Evolutionary conservation across 2,888 invertebrate genomes (phyloP), one percentile per base, ranked within the genome.

Genomic region (Drosophila meridionalis): DNA sequence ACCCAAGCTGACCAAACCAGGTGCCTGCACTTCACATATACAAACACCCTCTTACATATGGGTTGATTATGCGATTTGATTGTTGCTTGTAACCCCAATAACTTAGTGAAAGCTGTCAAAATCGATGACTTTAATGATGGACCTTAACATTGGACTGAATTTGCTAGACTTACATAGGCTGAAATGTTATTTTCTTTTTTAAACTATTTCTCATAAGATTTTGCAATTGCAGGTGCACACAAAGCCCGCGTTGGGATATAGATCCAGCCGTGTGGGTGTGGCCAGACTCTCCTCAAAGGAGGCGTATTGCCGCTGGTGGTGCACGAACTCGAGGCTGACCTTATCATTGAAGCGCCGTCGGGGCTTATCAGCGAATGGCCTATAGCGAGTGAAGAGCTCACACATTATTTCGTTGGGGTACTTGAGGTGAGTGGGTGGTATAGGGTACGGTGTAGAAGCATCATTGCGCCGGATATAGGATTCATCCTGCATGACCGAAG

Each of bases 401-500:
- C 82, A 80, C 26, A 93, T 77, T 55, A 92, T 80, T 14, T 85
- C 76, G 66, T 91, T 89, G 0, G 93, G 92, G 36, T 91, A 78
- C n/a, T 74, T 74, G 0, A 93, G 77, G 26, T 75, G 50, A 48
- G 74, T 86, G 64, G 58, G 53, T 3, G 90, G 83, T 55, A 93
- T 92, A 5, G 91, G 88, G 80, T 89, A 92, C 0, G 72, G 69
- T 0, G 92, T 91, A 8, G 90, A 83, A 3, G 14, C 26, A 28
- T 75, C 67, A 0, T 72, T 87, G 34, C 91, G 85, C 60, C 92
- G 73, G 0, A 93, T 83, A 32, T 78, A 6, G 0, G 28, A 76
- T 8, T 91, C 91, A 61, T 93, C 93, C 58, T 90, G 89, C 76
- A 91, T 86, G 20, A 93, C 72, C 1, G 93, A 92, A 0, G 83